A percentile compares a stretch with the other conserved stretches of the same genome.
These are phyloP conservation scores for Oncorhynchus kisutch DNA, from an alignment of 2,113 vertebrate genomes.

Conservation along the genomic window DNA sequence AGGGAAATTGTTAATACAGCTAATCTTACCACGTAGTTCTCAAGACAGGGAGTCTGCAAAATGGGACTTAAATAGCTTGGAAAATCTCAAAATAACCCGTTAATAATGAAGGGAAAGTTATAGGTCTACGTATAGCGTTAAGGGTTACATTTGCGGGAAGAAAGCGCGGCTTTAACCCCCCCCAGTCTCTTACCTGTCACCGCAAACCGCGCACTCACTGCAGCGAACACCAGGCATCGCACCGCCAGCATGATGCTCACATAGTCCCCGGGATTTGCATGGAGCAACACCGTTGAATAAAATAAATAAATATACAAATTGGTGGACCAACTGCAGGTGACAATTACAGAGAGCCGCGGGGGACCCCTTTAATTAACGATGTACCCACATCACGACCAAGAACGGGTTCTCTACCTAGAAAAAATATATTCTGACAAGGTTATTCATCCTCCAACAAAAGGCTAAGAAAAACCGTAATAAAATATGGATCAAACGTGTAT, in stretches of 20 bases:
- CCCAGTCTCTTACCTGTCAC: slow-evolving; percentile 71
- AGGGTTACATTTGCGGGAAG: not conserved
- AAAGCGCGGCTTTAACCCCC: not conserved
- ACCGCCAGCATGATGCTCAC: slow-evolving; percentile 79
- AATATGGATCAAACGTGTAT: not conserved
- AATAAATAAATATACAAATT: not conserved
- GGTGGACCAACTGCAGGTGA: slow-evolving; percentile 30
- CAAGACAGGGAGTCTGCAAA: slow-evolving; percentile 3
- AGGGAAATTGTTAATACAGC: slow-evolving; percentile 56
- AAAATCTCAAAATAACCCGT: not conserved
- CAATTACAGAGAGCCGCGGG: slow-evolving; percentile 27
- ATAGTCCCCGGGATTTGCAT: slow-evolving; percentile 71
- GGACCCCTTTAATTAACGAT: slow-evolving; percentile 15
- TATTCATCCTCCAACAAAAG: not conserved
- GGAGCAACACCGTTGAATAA: slow-evolving; percentile 49
- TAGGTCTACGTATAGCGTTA: not conserved
- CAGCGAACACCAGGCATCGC: slow-evolving; percentile 78
- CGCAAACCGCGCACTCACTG: slow-evolving; percentile 65
- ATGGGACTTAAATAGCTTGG: slow-evolving; percentile 6
- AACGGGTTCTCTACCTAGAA: not conserved
- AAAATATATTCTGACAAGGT: slow-evolving; percentile 11
- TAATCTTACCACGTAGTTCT: slow-evolving; percentile 1
- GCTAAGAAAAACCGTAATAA: not conserved
- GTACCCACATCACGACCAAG: slow-evolving; percentile 47
- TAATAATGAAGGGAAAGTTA: not conserved